Conservation (phyloP, 1,140 invertebrate species). For the Samia ricini region DNA sequence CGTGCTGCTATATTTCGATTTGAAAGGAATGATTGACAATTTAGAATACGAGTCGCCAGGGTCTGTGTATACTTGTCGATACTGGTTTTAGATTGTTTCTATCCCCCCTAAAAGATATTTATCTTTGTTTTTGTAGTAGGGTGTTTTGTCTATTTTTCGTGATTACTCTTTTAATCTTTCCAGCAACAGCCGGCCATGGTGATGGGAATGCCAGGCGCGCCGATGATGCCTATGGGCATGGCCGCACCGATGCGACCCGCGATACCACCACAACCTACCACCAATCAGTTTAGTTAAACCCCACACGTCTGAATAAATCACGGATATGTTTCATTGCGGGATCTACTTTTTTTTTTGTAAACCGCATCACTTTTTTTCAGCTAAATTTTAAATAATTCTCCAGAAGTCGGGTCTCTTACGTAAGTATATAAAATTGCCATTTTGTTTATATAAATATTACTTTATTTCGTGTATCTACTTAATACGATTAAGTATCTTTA, state of each 20-base stretch:
- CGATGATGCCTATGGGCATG: constrained; percentile 69
- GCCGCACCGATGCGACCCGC: constrained; percentile 56
- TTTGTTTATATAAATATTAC: background rate
- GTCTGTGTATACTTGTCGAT: too few species aligned
- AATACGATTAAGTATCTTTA: too few species aligned
- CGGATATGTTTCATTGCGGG: background rate
- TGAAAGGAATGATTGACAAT: too few species aligned
- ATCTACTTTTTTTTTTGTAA: background rate
- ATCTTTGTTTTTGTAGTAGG: too few species aligned
- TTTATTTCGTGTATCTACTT: too few species aligned
- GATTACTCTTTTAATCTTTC: background rate
- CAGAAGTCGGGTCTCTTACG: background rate
- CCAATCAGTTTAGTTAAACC: constrained; percentile 69
- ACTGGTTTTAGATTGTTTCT: too few species aligned
- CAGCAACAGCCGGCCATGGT: constrained; percentile 71
- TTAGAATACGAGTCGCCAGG: too few species aligned
- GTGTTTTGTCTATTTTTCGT: constrained; percentile 12
- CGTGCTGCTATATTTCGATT: too few species aligned
- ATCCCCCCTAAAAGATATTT: too few species aligned
- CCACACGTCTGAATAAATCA: background rate
- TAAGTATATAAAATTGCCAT: too few species aligned
- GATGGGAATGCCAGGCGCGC: constrained; percentile 62
- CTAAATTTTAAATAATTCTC: background rate
- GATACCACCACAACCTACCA: constrained; percentile 51
- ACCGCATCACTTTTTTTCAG: background rate